These are phyloP conservation scores for Sogatella furcifera DNA, from an alignment of 1,140 invertebrate species.

Conservation along the genomic window DNA sequence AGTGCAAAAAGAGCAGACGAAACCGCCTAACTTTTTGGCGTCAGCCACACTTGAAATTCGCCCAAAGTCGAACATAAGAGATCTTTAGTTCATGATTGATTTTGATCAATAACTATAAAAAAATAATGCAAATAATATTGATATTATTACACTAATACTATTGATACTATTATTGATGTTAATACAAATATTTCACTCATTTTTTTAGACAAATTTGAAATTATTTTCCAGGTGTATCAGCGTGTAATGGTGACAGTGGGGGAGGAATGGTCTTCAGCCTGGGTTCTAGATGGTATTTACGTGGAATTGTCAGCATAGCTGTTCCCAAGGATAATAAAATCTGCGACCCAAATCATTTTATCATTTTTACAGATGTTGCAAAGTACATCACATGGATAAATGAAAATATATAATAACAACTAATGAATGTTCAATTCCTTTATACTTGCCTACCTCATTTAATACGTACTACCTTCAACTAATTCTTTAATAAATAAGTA, in stretches of 20 bases:
- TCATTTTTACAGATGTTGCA: slow-evolving; percentile 44
- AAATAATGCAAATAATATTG: too few species aligned
- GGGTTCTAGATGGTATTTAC: slow-evolving; percentile 38
- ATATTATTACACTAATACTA: too few species aligned
- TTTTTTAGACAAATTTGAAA: slow-evolving; percentile 1
- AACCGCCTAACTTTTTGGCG: too few species aligned
- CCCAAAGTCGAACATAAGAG: too few species aligned
- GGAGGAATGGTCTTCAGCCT: slow-evolving; percentile 41
- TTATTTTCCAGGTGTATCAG: slow-evolving; percentile 39
- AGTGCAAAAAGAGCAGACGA: too few species aligned
- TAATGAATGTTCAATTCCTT: background rate
- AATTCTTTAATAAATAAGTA: too few species aligned
- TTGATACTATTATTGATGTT: too few species aligned
- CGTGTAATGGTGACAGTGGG: slow-evolving; percentile 50
- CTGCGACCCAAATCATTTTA: slow-evolving; percentile 44
- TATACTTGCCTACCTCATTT: too few species aligned
- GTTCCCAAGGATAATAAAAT: slow-evolving; percentile 33
- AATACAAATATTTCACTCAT: background rate
- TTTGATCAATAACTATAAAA: background rate
- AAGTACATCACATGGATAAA: slow-evolving; percentile 42
- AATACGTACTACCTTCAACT: too few species aligned
- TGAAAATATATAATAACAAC: slow-evolving; percentile 1
- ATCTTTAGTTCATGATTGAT: background rate
- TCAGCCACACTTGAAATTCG: too few species aligned
- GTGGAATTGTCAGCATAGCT: slow-evolving; percentile 45